A percentile compares a stretch with the other conserved stretches of the same genome.
These are phyloP conservation scores for Liodrosophila aerea DNA, from an alignment of 2,888 invertebrate species.

Conservation along the genomic window DNA sequence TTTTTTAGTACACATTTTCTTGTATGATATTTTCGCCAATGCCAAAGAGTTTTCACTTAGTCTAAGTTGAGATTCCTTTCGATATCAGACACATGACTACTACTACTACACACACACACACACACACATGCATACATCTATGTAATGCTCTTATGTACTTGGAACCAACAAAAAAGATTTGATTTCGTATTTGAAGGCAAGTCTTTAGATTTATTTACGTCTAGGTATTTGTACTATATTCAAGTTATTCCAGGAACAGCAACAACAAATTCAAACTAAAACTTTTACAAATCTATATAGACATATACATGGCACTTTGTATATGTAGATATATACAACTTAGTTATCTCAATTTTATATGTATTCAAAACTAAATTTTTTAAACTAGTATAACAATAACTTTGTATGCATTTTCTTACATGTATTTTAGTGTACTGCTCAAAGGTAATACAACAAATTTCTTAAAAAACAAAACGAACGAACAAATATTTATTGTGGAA, in stretches of 20 bases:
- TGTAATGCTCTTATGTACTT: conserved; percentile 18
- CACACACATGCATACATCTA: conserved; percentile 2
- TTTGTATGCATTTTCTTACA: conserved; percentile 74
- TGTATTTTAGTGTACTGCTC: too few relatives aligned
- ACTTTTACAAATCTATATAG: too few relatives aligned
- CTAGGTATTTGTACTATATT: conserved; percentile 32
- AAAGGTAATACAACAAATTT: conserved; percentile 62
- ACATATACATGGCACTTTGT: too few relatives aligned
- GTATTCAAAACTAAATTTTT: conserved; percentile 66
- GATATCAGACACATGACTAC: conserved; percentile 12
- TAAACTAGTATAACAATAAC: conserved; percentile 74
- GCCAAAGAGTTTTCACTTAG: conserved; percentile 69
- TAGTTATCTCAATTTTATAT: conserved; percentile 72
- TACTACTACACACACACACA: background rate
- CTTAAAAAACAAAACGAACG: conserved; percentile 19
- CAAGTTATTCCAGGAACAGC: conserved; percentile 37
- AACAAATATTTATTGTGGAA: conserved; percentile 3
- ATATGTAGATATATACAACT: conserved; percentile 40
- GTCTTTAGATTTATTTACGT: conserved; percentile 2
- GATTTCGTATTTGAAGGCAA: conserved; percentile 32
- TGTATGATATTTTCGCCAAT: conserved; percentile 28
- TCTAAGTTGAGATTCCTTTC: conserved; percentile 61
- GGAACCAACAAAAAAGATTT: conserved; percentile 48
- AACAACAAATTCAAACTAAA: conserved; percentile 22
- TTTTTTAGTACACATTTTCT: conserved; percentile 36